Conservation (phyloP, 2,113 vertebrate genomes). For the Marmota monax region DNA sequence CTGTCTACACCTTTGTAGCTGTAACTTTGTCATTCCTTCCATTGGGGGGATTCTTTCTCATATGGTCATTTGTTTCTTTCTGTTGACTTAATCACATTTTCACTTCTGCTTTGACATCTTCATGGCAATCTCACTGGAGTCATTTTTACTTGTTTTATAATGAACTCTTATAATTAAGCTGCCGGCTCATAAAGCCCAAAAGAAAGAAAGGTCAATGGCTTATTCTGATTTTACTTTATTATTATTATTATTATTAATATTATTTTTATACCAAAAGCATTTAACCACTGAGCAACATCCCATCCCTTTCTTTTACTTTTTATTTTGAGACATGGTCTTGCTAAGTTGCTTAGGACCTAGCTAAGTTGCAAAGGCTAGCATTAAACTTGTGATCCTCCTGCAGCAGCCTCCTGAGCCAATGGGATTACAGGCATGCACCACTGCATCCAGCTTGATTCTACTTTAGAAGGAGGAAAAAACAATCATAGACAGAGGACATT, state of each 20-base stretch:
- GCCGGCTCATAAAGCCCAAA: constrained; percentile 61
- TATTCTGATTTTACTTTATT: constrained; percentile 57
- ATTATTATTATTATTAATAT: too few species aligned
- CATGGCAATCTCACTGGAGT: constrained; percentile 49
- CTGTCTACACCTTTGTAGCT: constrained; percentile 77
- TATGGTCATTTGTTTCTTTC: constrained; percentile 77
- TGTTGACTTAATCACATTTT: constrained; percentile 80
- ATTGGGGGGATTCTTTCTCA: constrained; percentile 77
- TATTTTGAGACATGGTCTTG: too few species aligned
- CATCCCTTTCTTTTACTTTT: too few species aligned
- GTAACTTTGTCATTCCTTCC: constrained; percentile 84
- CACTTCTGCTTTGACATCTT: constrained; percentile 81
- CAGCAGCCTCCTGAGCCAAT: too few species aligned
- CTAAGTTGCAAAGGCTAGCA: too few species aligned
- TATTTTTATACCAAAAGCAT: too few species aligned
- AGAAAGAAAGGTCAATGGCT: background rate
- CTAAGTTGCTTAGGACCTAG: too few species aligned
- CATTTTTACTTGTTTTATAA: constrained; percentile 45
- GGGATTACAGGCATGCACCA: too few species aligned
- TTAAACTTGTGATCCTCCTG: too few species aligned
- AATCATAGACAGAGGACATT: constrained; percentile 41
- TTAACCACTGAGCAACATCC: too few species aligned
- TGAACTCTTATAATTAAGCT: constrained; percentile 72
- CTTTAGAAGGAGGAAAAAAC: constrained; percentile 58
- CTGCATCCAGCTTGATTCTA: background rate